Conservation (phyloP, 2,797 vertebrate genomes). For the Pristis pectinata region DNA sequence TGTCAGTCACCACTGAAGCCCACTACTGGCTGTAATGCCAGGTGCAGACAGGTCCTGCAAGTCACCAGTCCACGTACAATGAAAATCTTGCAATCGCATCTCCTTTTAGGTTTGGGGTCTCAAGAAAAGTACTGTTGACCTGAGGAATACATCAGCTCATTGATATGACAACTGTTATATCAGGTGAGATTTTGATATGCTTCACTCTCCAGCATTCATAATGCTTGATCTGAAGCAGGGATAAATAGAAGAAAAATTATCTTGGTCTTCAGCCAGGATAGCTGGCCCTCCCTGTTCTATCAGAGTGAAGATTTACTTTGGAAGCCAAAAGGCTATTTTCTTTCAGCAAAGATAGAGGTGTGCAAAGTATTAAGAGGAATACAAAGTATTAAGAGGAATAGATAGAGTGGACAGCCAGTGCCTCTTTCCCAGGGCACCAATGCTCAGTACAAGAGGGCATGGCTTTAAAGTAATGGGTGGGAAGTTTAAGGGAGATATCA, state of each 20-base stretch:
- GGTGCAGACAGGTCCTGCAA: background rate
- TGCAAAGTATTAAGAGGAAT: no score
- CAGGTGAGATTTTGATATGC: background rate
- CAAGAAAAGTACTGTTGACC: background rate
- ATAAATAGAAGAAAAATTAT: background rate
- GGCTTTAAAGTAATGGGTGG: no score
- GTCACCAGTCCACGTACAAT: background rate
- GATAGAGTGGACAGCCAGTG: no score
- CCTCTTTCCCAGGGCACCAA: no score
- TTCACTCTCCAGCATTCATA: background rate
- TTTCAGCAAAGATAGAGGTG: background rate
- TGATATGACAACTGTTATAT: background rate
- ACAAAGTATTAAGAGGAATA: no score
- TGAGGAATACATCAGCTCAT: background rate
- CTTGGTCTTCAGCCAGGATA: background rate
- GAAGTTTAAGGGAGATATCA: no score
- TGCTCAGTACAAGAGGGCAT: no score
- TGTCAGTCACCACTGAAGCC: slow-evolving; percentile 26
- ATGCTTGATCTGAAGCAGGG: background rate
- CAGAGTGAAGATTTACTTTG: background rate
- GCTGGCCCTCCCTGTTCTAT: background rate
- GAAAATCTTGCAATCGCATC: background rate
- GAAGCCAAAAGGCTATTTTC: background rate
- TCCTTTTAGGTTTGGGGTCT: background rate
- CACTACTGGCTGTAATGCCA: background rate